Conservation (phyloP, 2,888 invertebrate genomes). For the Caenorhabditis sp. region DNA sequence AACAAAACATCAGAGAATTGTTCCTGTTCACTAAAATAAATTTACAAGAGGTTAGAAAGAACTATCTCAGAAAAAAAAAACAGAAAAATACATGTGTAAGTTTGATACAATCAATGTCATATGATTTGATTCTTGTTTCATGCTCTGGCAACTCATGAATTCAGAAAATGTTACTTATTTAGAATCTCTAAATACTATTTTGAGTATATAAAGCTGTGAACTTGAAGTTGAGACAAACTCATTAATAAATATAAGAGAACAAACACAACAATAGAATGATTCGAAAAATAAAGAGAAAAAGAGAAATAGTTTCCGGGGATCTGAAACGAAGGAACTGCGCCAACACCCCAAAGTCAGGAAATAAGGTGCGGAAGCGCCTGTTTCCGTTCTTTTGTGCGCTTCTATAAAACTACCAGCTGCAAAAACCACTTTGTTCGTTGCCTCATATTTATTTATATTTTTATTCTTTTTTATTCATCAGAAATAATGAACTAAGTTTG, state of each 20-base stretch:
- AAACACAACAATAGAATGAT: slow-evolving; percentile 4
- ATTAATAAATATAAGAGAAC: no score
- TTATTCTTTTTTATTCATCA: background rate
- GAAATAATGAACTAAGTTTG: background rate
- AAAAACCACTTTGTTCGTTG: slow-evolving; percentile 32
- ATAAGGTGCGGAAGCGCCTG: slow-evolving; percentile 57
- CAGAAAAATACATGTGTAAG: no score
- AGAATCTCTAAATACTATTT: no score
- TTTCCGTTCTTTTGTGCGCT: slow-evolving; percentile 50
- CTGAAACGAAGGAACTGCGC: slow-evolving; percentile 35
- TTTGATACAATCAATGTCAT: no score
- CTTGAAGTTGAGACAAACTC: background rate
- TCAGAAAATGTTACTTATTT: no score
- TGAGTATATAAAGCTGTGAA: background rate
- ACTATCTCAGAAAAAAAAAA: no score
- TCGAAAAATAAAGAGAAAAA: slow-evolving; percentile 4
- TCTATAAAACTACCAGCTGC: slow-evolving; percentile 4
- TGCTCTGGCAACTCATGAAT: no score
- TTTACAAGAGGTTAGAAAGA: no score
- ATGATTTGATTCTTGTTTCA: no score
- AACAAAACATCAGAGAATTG: no score
- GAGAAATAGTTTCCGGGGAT: slow-evolving; percentile 43
- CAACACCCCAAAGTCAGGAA: slow-evolving; percentile 37
- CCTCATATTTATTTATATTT: slow-evolving; percentile 4
- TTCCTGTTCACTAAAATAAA: no score